Percentiles rank a stretch among this genome's conserved stretches.
Conservation (phyloP, 1,140 invertebrate genomes). For the Drosophila baimaii region DNA sequence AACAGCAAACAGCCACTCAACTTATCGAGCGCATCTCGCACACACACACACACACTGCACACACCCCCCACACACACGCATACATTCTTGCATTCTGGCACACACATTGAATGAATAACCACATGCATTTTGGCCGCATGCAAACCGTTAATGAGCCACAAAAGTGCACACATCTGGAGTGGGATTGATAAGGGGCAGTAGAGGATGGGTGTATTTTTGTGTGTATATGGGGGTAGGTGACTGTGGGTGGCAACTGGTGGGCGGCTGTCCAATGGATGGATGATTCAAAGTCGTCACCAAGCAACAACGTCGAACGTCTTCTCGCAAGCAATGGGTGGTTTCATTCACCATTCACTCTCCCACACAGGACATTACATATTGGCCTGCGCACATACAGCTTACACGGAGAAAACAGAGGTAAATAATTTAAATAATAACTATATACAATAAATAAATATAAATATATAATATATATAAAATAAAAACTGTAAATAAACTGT, state of each 20-base stretch:
- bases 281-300: slow-evolving; percentile 27
- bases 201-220: background rate
- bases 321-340: slow-evolving; percentile 25
- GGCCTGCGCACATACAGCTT: slow-evolving; percentile 14
- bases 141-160: slow-evolving; percentile 80
- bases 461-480: background rate
- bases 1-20: slow-evolving; percentile 57
- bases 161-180: slow-evolving; percentile 67
- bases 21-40: slow-evolving; percentile 62
- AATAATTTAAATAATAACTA: background rate
- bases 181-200: slow-evolving; percentile 38
- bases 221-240: background rate
- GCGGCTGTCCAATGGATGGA: slow-evolving; percentile 11
- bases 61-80: slow-evolving; percentile 7
- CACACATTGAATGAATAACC: slow-evolving; percentile 61
- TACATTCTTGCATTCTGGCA: slow-evolving; percentile 11
- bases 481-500: too few species aligned
- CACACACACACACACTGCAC: slow-evolving; percentile 15
- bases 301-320: slow-evolving; percentile 43
- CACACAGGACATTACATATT: slow-evolving; percentile 35
- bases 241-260: slow-evolving; percentile 1
- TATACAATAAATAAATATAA: background rate
- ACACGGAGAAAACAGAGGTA: slow-evolving; percentile 2
- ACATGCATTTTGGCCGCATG: slow-evolving; percentile 69
- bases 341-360: slow-evolving; percentile 8